phyloP scores from a whole-genome alignment of 2,113 vertebrate genomes.

The Bettongia penicillata region DNA sequence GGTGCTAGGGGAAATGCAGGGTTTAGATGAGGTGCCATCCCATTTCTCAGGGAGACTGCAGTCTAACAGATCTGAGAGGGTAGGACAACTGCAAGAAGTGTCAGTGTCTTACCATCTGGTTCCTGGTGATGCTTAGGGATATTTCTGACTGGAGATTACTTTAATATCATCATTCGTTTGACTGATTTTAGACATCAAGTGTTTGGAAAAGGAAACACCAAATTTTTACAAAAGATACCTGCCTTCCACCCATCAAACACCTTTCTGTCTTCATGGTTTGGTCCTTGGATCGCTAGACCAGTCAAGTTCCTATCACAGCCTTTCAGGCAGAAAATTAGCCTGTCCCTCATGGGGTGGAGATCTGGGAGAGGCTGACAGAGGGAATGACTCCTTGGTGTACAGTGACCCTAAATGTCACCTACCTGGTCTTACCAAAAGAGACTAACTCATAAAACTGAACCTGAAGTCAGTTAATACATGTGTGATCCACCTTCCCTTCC shows the following conservation, averaged over 20 bases:
- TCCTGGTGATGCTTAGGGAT: neutral
- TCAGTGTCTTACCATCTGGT: neutral
- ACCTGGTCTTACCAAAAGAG: neutral
- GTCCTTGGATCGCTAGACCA: neutral
- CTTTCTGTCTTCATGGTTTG: neutral
- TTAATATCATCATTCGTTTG: neutral
- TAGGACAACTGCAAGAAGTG: neutral
- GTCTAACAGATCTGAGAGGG: neutral
- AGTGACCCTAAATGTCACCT: neutral
- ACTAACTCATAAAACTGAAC: neutral
- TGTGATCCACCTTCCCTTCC: neutral
- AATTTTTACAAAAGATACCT: neutral
- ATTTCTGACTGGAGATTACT: neutral
- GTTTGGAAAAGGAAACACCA: neutral
- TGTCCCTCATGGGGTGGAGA: neutral
- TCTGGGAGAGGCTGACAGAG: neutral
- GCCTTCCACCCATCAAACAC: neutral
- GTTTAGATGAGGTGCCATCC: neutral
- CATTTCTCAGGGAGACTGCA: neutral
- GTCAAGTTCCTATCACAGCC: neutral
- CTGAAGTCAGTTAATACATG: neutral
- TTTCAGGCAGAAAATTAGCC: neutral
- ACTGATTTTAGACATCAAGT: too few relatives aligned
- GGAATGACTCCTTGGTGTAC: neutral
- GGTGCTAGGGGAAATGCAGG: neutral